These are phyloP conservation scores for Campopleginae sp. DNA, from an alignment of 2,888 invertebrate species.

Conservation along the genomic window DNA sequence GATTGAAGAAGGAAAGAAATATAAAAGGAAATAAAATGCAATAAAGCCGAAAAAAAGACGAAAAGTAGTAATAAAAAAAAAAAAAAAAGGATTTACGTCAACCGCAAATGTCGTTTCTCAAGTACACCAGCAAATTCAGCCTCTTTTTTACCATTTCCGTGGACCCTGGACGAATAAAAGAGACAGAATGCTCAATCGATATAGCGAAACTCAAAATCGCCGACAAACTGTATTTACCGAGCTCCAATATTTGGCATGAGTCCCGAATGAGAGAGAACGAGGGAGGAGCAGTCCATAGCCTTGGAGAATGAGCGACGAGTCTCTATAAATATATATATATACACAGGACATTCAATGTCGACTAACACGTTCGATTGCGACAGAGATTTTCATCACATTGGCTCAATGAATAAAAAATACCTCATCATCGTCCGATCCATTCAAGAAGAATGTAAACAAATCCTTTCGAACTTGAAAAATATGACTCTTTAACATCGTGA, in stretches of 20 bases:
- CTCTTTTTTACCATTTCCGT: slow-evolving; percentile 42
- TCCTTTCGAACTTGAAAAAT: not conserved
- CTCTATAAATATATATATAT: slow-evolving; percentile 16
- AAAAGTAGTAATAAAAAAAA: slow-evolving; percentile 13
- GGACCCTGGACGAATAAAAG: not conserved
- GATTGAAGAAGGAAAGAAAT: not conserved
- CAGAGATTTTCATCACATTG: not conserved
- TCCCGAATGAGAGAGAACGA: slow-evolving; percentile 47
- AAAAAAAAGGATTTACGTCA: slow-evolving; percentile 42
- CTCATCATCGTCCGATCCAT: not conserved
- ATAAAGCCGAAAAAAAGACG: slow-evolving; percentile 8
- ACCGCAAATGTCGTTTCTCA: slow-evolving; percentile 40
- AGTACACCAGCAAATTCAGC: slow-evolving; percentile 55
- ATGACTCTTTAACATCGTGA: not conserved
- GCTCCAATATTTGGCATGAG: slow-evolving; percentile 71
- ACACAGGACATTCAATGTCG: not conserved
- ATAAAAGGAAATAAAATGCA: slow-evolving; percentile 26
- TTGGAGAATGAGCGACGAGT: not conserved
- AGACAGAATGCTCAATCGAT: slow-evolving; percentile 45
- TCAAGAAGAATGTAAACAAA: not conserved
- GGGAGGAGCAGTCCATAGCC: not conserved
- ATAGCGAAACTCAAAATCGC: slow-evolving; percentile 66
- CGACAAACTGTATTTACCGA: slow-evolving; percentile 73
- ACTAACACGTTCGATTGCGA: not conserved
- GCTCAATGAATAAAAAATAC: not conserved